Evolutionary conservation across 1,140 invertebrate genomes (phyloP).

Genomic region (Pseudobourletiella spinata): DNA sequence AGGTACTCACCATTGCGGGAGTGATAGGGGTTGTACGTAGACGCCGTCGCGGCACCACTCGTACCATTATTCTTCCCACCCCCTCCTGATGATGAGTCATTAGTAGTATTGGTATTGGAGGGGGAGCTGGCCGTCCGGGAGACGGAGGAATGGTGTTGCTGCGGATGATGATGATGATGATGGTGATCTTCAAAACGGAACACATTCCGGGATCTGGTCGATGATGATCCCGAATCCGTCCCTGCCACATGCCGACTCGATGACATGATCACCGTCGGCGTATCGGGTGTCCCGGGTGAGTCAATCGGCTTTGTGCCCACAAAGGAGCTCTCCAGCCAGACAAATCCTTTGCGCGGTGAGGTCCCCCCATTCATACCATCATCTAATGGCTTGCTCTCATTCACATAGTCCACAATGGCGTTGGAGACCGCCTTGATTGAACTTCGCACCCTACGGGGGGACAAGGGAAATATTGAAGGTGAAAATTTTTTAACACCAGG

Average conservation of each 20-base stretch:
- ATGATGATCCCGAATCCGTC: neutral
- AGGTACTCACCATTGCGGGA: slow-evolving; percentile 33
- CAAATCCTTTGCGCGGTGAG: slow-evolving; percentile 49
- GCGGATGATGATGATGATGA: no score
- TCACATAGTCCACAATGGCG: slow-evolving; percentile 82
- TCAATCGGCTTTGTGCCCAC: slow-evolving; percentile 73
- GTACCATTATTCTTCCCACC: neutral
- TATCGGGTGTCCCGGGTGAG: slow-evolving; percentile 69
- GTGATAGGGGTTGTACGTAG: slow-evolving; percentile 7
- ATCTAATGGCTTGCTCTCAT: slow-evolving; percentile 34
- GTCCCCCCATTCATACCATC: slow-evolving; percentile 54
- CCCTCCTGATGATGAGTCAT: no score
- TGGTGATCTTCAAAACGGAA: slow-evolving; percentile 22
- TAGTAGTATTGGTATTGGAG: slow-evolving; percentile 10
- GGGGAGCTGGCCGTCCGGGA: neutral
- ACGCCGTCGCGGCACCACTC: neutral
- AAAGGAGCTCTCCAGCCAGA: slow-evolving; percentile 86
- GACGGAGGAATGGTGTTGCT: no score
- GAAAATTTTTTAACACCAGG: no score
- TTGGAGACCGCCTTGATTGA: slow-evolving; percentile 86
- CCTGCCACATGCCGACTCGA: slow-evolving; percentile 3
- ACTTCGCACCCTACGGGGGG: slow-evolving; percentile 60
- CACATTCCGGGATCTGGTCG: neutral
- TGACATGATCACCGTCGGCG: slow-evolving; percentile 33
- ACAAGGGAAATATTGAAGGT: no score